Evolutionary conservation across 2,888 invertebrate genomes (phyloP), one percentile per base, ranked within the genome.

Genomic region (Norana najaformis): DNA sequence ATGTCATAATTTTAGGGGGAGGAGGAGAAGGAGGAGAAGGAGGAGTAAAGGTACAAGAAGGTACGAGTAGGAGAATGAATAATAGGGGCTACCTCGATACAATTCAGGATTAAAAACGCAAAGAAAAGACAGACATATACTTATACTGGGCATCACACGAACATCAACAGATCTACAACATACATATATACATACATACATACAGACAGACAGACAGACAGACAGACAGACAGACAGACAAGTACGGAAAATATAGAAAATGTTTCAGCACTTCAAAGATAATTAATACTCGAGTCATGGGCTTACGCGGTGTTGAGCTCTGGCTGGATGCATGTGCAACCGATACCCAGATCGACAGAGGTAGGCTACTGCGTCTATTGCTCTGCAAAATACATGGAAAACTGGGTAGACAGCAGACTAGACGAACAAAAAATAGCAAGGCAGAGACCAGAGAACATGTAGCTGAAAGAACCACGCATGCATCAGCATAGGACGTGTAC

Each of bases 141-240:
- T 41, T 18, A 47, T 11, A 47, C 47, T n/a, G n/a, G n/a, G n/a
- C n/a, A n/a, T n/a, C n/a, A n/a, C n/a, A n/a, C n/a, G n/a, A n/a
- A n/a, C n/a, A n/a, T n/a, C 30, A n/a, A 69, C 30, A 69, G 30
- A 69, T n/a, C 30, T n/a, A 69, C 82, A 82, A 34, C 85, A 88
- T 88, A 39, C 37, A 88, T 88, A 88, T 36, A 88, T 88, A 39
- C 30, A 88, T 88, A 88, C 37, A 88, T 88, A 88, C 37, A 88
- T 88, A 88, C 37, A 88, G 37, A 88, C 37, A 88, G 37, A 88
- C 37, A 88, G 37, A 88, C 34, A 88, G 23, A 88, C 37, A 41
- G 41, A 41, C 1, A 41, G 5, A 41, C 41, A 41, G 41, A 41
- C 41, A 5, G 5, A 41, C 41, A 13, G 41, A 13, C 41, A 47